A percentile compares a stretch with the other conserved stretches of the same genome.
These are phyloP conservation scores for Rotaria sp. DNA, from an alignment of 2,888 invertebrate species.

Conservation along the genomic window DNA sequence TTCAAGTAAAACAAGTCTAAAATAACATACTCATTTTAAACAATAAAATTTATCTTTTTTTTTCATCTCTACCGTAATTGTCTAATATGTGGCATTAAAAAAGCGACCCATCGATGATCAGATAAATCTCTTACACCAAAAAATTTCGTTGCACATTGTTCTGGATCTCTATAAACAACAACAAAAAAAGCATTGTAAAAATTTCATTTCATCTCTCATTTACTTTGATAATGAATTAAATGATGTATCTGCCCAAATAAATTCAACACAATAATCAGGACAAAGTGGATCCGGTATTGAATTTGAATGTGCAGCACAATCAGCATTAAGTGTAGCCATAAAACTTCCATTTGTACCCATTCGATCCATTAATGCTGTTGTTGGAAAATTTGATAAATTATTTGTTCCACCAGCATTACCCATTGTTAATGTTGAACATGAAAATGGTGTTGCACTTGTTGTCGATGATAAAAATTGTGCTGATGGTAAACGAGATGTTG, in stretches of 20 bases:
- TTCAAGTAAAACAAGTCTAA: background rate
- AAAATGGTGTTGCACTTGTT: background rate
- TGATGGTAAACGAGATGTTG: background rate
- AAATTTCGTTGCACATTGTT: conserved; percentile 23
- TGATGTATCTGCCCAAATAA: conserved; percentile 36
- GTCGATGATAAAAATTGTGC: background rate
- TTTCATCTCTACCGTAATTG: background rate
- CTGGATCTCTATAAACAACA: background rate
- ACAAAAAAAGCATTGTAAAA: background rate
- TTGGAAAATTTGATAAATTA: background rate
- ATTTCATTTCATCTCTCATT: background rate
- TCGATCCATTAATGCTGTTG: background rate
- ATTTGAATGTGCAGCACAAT: conserved; percentile 5
- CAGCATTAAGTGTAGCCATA: conserved; percentile 15
- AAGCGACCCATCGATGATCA: conserved; percentile 18
- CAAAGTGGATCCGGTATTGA: conserved; percentile 20
- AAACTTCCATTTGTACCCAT: conserved; percentile 21
- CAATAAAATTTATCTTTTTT: background rate
- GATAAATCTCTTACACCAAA: conserved; percentile 18
- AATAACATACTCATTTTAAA: background rate
- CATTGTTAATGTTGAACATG: conserved; percentile 17
- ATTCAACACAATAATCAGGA: conserved; percentile 40
- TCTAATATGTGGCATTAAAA: background rate
- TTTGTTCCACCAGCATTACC: background rate
- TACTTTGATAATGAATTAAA: background rate